phyloP scores from a whole-genome alignment of 1,140 invertebrate species.

The Eupeodes corollae region DNA sequence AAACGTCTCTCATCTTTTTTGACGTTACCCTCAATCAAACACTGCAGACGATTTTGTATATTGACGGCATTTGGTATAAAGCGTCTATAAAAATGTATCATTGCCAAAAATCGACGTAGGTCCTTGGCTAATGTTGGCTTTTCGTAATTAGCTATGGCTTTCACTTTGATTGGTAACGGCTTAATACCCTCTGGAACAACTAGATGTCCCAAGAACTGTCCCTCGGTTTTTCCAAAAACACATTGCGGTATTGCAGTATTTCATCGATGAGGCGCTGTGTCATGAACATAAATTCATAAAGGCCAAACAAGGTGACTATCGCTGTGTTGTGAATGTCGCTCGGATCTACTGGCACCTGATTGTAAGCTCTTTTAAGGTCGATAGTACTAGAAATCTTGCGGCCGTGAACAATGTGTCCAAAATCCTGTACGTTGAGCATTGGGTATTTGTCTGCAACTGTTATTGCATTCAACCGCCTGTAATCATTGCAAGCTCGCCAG shows the following conservation, averaged over 20 bases:
- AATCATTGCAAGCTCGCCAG: too few species aligned
- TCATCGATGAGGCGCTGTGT: constrained; percentile 19
- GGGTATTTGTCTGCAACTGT: too few species aligned
- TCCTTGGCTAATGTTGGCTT: constrained; percentile 19
- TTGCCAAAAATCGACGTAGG: constrained; percentile 34
- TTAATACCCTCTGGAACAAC: constrained; percentile 14
- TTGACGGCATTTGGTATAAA: constrained; percentile 26
- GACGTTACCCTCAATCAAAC: constrained; percentile 10
- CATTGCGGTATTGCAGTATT: constrained; percentile 20
- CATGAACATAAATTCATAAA: too few species aligned
- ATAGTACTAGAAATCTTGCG: too few species aligned
- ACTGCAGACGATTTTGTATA: constrained; percentile 12
- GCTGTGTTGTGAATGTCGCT: constrained; percentile 36
- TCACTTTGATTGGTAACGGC: constrained; percentile 10
- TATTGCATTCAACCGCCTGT: too few species aligned
- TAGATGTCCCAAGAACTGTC: constrained; percentile 18
- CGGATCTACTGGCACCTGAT: constrained; percentile 35
- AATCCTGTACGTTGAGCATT: too few species aligned
- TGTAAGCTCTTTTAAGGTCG: too few species aligned
- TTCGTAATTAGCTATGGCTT: too few species aligned
- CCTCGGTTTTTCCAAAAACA: constrained; percentile 14
- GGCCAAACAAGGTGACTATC: too few species aligned
- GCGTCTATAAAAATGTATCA: too few species aligned
- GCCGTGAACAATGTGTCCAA: too few species aligned
- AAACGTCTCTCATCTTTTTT: constrained; percentile 18